Percentiles rank a stretch among this genome's conserved stretches.
Conservation (phyloP, 2,797 vertebrate species). For the Micromesistius poutassou region DNA sequence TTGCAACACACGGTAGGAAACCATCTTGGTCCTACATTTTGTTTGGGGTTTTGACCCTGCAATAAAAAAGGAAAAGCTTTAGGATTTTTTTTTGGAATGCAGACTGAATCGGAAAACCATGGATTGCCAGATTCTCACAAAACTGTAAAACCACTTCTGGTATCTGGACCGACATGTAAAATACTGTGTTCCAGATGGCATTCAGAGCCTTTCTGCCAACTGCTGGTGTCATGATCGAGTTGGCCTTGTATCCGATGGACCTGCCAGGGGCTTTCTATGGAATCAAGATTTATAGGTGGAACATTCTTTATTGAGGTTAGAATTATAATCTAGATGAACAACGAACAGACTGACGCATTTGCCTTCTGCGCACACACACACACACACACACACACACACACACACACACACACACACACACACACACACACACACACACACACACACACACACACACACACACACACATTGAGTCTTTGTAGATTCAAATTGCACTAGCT, state of each 20-base stretch:
- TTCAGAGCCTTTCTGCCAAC: not conserved
- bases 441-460: no score
- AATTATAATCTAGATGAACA: not conserved
- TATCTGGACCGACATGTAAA: not conserved
- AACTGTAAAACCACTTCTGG: not conserved
- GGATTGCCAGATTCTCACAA: not conserved
- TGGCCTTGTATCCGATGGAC: not conserved
- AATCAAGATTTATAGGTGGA: not conserved
- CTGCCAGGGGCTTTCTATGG: not conserved
- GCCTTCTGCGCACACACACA: not conserved
- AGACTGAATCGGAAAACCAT: not conserved
- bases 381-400: no score
- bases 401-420: no score
- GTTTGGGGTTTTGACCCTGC: not conserved
- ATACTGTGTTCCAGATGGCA: not conserved
- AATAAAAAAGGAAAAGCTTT: constrained; percentile 6
- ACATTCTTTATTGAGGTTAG: not conserved
- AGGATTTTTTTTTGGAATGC: not conserved
- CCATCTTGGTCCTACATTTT: constrained; percentile 15
- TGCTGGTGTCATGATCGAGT: not conserved
- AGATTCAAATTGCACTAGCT: not conserved
- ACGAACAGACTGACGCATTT: no score
- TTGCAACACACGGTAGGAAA: not conserved
- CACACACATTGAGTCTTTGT: no score
- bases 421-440: no score